These are phyloP conservation scores for Clarias macrocephalus DNA, from an alignment of 2,113 vertebrate genomes.

Conservation along the genomic window DNA sequence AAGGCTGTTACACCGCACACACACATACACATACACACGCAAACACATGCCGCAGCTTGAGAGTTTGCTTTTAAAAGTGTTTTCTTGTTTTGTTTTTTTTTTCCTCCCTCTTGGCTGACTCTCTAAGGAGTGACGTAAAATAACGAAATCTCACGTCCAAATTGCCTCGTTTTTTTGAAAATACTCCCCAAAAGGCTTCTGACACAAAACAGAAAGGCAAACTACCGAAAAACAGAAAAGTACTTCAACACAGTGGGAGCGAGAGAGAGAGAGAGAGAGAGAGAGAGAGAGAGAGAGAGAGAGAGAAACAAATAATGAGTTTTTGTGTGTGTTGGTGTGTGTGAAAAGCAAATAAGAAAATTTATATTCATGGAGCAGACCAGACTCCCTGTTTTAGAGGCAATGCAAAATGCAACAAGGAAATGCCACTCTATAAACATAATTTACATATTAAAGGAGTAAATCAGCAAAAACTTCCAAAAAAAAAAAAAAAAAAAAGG, in stretches of 20 bases:
- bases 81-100: conserved; percentile 10
- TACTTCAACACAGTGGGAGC: conserved; percentile 20
- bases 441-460: conserved; percentile 5
- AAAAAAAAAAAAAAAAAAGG: not conserved
- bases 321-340: not conserved
- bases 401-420: not conserved
- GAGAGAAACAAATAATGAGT: conserved; percentile 5
- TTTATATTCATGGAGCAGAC: conserved; percentile 5
- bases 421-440: not conserved
- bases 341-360: not conserved
- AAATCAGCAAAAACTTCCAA: not conserved
- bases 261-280: not conserved
- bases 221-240: conserved; percentile 2
- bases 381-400: conserved; percentile 10
- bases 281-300: not conserved
- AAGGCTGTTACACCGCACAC: not conserved
- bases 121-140: conserved; percentile 43
- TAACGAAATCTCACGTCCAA: conserved; percentile 34
- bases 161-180: conserved; percentile 11
- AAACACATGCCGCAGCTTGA: not conserved
- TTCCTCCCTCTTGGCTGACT: conserved; percentile 28
- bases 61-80: conserved; percentile 35
- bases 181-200: conserved; percentile 21
- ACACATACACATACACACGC: not conserved
- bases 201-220: conserved; percentile 10